These are phyloP conservation scores for Tragelaphus imberbis DNA, from an alignment of 2,113 vertebrate species.

Conservation along the genomic window DNA sequence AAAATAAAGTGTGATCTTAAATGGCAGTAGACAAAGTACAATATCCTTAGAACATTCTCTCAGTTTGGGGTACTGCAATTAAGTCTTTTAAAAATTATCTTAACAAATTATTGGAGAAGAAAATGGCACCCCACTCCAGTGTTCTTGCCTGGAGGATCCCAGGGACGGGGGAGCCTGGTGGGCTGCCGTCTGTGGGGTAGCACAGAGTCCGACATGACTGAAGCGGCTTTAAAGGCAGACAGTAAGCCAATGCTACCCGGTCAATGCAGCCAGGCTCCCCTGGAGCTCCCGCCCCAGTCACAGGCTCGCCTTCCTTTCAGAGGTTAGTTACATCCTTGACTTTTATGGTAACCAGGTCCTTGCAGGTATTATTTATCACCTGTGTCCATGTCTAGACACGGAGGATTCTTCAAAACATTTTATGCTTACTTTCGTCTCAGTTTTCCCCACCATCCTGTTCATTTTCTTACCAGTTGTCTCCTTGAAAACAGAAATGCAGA, in stretches of 20 bases:
- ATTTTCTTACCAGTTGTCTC: background rate
- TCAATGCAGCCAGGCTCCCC: background rate
- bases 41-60: background rate
- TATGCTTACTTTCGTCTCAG: background rate
- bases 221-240: background rate
- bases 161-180: too few species aligned
- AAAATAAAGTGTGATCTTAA: background rate
- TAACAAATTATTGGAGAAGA: background rate
- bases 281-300: background rate
- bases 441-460: background rate
- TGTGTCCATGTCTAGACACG: background rate
- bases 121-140: too few species aligned
- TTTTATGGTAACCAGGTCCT: background rate
- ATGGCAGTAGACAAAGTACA: background rate
- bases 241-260: accelerated
- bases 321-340: background rate
- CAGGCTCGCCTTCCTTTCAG: background rate
- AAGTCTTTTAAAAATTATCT: background rate
- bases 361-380: background rate
- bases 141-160: too few species aligned
- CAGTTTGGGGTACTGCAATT: background rate
- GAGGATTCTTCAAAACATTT: background rate
- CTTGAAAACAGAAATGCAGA: background rate
- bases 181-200: too few species aligned
- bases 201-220: too few species aligned